Conservation (phyloP, 2,888 invertebrate species). For the Cepaea hortensis region DNA sequence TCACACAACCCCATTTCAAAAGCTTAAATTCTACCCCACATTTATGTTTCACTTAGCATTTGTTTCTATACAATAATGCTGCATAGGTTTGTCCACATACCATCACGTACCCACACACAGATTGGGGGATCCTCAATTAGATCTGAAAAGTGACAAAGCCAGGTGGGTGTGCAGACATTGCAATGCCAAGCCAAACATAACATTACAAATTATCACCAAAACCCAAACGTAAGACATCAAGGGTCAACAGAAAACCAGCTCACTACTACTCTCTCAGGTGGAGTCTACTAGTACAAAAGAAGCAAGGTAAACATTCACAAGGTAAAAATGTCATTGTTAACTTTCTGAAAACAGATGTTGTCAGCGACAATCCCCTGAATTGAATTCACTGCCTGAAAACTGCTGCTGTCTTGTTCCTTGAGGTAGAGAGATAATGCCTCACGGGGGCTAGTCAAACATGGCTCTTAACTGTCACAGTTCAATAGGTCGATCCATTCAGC, state of each 20-base stretch:
- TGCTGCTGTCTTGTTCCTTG: not conserved
- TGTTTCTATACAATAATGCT: no score
- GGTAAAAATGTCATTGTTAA: not conserved
- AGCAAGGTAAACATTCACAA: not conserved
- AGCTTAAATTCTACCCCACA: no score
- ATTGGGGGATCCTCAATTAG: no score
- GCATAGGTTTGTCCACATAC: no score
- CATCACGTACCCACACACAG: no score
- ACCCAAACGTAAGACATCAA: not conserved
- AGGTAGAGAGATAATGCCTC: constrained; percentile 21
- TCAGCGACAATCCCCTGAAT: not conserved
- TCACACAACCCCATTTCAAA: no score
- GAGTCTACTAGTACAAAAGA: not conserved
- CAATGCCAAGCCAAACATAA: not conserved
- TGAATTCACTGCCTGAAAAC: not conserved
- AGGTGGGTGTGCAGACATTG: not conserved
- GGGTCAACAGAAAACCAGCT: not conserved
- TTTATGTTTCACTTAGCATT: no score
- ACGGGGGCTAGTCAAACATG: not conserved
- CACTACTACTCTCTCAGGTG: not conserved
- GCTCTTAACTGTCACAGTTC: not conserved
- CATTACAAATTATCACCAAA: not conserved
- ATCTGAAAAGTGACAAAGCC: not conserved
- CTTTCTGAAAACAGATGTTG: not conserved
- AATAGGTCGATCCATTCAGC: not conserved